These are phyloP conservation scores for Cotesia vestalis DNA, from an alignment of 1,140 invertebrate genomes.

Conservation along the genomic window DNA sequence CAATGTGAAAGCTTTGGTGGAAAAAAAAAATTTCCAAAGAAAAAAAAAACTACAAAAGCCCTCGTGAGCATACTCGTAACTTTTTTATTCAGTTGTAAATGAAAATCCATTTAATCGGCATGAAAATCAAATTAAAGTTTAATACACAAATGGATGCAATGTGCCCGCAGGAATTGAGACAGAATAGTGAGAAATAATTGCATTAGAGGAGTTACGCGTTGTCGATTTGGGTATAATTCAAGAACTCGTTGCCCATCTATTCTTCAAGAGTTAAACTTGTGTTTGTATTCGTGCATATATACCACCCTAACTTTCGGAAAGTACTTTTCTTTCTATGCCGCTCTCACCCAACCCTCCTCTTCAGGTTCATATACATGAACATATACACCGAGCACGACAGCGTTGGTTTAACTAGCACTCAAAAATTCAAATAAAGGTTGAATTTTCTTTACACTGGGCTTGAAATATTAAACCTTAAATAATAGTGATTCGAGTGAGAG, in stretches of 20 bases:
- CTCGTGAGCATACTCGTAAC: neutral
- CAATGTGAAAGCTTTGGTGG: neutral
- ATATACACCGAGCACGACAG: too few species aligned
- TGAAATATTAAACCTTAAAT: neutral
- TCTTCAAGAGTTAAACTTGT: constrained; percentile 39
- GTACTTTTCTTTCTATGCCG: neutral
- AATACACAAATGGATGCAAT: constrained; percentile 61
- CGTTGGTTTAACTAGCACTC: too few species aligned
- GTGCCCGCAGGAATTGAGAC: constrained; percentile 41
- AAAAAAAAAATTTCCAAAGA: neutral
- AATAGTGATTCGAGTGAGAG: neutral
- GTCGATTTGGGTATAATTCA: constrained; percentile 56
- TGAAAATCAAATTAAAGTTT: constrained; percentile 53
- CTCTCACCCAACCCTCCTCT: neutral
- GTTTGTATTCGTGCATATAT: neutral
- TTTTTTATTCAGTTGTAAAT: constrained; percentile 44
- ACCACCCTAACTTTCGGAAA: constrained; percentile 24
- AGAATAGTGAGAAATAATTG: constrained; percentile 50
- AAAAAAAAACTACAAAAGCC: neutral
- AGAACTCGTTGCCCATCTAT: constrained; percentile 57
- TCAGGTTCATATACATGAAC: too few species aligned
- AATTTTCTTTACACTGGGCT: too few species aligned
- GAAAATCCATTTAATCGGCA: constrained; percentile 61
- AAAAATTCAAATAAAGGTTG: too few species aligned
- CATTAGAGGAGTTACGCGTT: constrained; percentile 47